These are phyloP conservation scores for Erebia ligea DNA, from an alignment of 2,888 invertebrate species.

Conservation along the genomic window DNA sequence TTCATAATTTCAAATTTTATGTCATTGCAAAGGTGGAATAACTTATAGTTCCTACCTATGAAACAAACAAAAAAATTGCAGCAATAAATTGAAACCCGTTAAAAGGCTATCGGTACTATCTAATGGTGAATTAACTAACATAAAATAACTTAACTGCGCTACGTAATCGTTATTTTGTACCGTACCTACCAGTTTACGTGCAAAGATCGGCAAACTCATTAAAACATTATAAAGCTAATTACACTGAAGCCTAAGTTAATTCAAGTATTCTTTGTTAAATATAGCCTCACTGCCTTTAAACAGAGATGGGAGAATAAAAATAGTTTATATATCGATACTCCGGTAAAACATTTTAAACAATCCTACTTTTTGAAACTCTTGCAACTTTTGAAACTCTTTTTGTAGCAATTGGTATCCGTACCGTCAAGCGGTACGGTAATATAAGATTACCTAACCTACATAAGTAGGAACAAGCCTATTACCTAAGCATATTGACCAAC, in stretches of 20 bases:
- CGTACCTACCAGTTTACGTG: slow-evolving; percentile 25
- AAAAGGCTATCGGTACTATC: slow-evolving; percentile 16
- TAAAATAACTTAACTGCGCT: slow-evolving; percentile 35
- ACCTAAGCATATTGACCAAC: background rate
- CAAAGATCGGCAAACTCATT: slow-evolving; percentile 36
- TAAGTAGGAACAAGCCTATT: background rate
- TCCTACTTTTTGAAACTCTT: background rate
- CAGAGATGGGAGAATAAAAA: slow-evolving; percentile 13
- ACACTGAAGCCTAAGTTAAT: slow-evolving; percentile 34
- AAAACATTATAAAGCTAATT: slow-evolving; percentile 35
- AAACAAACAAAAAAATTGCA: slow-evolving; percentile 6
- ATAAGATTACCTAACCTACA: background rate
- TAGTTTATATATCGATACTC: slow-evolving; percentile 4
- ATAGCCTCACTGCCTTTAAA: slow-evolving; percentile 16
- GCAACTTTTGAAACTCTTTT: background rate
- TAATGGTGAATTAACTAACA: slow-evolving; percentile 20
- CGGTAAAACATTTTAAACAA: background rate
- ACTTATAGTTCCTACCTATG: background rate
- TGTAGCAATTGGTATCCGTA: background rate
- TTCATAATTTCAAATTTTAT: slow-evolving; percentile 3
- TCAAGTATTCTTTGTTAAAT: slow-evolving; percentile 29
- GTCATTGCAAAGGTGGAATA: background rate
- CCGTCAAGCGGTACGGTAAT: background rate
- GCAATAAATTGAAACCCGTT: slow-evolving; percentile 5
- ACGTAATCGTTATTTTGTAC: slow-evolving; percentile 30